These are phyloP conservation scores for Andrena camellia DNA, from an alignment of 2,888 invertebrate genomes.

Conservation along the genomic window DNA sequence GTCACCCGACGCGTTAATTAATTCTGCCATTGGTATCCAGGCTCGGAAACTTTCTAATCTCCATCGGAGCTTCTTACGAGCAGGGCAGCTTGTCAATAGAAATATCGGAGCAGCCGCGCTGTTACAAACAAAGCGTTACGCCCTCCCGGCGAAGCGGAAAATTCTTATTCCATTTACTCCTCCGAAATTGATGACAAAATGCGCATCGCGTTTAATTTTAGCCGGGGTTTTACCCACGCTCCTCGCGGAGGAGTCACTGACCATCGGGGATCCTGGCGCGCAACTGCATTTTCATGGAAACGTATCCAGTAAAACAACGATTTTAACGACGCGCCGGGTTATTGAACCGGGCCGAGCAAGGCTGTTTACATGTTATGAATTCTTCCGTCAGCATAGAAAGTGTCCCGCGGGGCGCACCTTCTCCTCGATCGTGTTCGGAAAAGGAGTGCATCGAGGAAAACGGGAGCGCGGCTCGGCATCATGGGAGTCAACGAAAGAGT, in stretches of 20 bases:
- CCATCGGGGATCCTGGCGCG: constrained; percentile 41
- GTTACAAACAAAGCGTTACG: not conserved
- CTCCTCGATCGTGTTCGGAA: not conserved
- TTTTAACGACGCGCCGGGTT: constrained; percentile 43
- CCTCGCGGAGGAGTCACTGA: constrained; percentile 46
- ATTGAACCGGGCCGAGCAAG: constrained; percentile 41
- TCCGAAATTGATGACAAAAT: not conserved
- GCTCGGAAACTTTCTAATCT: constrained; percentile 40
- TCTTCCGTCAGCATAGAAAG: not conserved
- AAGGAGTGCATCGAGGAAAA: not conserved
- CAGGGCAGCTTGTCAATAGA: too few relatives aligned
- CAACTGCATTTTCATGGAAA: constrained; percentile 41
- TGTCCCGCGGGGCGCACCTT: not conserved
- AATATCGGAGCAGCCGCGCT: not conserved
- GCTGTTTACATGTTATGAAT: constrained; percentile 33
- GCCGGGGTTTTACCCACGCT: not conserved
- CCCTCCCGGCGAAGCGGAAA: not conserved
- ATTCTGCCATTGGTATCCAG: constrained; percentile 29
- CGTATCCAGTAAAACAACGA: not conserved
- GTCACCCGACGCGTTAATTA: constrained; percentile 23
- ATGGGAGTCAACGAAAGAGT: too few relatives aligned
- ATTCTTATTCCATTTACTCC: not conserved
- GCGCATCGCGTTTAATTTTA: constrained; percentile 49
- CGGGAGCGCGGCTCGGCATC: not conserved
- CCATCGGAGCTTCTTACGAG: not conserved